Base-by-base conservation (phyloP, 1,140 invertebrate genomes). In the Colletes gigas region DNA sequence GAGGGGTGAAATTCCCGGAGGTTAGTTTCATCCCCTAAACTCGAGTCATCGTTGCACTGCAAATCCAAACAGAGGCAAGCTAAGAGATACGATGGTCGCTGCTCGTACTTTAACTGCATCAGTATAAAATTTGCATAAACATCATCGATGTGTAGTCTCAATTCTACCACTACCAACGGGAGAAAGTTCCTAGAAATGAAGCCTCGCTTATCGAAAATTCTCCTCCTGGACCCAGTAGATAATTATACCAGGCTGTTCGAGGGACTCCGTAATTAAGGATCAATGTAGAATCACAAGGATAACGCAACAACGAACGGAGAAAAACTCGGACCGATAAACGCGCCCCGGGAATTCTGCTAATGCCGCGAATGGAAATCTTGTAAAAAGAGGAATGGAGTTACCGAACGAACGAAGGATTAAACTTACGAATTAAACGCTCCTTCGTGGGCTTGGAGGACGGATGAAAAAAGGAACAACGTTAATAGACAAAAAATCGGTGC, bases 231-330 rank as follows among this genome's bases (percentile, higher is more conserved):
- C 39, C 55, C 15, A 19, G 10, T 7, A 6, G 8, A 0, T 59
- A 59, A 15, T 71, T 59, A 59, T 21, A 39, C 54, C 5, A 10
- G 17, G 2, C n/a, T 9, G 10, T 47, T 19, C 69, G 15, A 5
- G 15, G n/a, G 17, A 7, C 5, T 19, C 69, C 19, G 69, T 71
- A 74, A 74, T 74, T 63, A 52, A 74, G 3, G 9, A 74, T 63
- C 62, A 74, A 74, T 63, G 21, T 47, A 39, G 44, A 15, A 63
- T 73, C 69, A 55, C 4, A 9, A n/a, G 59, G 59, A 62, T 60
- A 73, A 74, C 30, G 52, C 44, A n/a, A 9, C 5, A n/a, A 15
- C 30, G 15, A 44, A 17, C 44, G 3, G 4, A 7, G 47, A n/a
- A 63, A 74, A 63, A 30, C 4, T 15, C n/a, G 6, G 54, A 12